Percentiles rank a stretch among this genome's conserved stretches.
Evolutionary conservation across 37 sponge, comb jelly and placozoan genomes (phyloP).

Genomic region (Beroe forskalii): DNA sequence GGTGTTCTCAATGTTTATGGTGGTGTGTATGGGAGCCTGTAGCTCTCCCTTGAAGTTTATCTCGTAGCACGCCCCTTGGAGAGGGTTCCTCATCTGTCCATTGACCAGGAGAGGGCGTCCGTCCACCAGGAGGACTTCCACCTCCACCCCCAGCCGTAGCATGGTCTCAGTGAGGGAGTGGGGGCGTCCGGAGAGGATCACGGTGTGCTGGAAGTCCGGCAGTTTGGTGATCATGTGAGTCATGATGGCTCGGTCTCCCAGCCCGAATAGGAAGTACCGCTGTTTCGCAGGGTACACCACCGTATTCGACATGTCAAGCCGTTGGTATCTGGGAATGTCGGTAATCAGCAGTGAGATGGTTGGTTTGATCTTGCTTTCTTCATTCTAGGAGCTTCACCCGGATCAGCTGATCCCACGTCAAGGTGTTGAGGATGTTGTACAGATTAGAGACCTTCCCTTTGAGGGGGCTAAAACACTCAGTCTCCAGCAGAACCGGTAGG

Average conservation of each 20-base stretch:
- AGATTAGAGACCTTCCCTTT: slow-evolving; percentile 3
- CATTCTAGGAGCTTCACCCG: not conserved
- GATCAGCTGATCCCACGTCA: not conserved
- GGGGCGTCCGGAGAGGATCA: not conserved
- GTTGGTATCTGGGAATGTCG: slow-evolving; percentile 19
- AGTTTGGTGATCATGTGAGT: not conserved
- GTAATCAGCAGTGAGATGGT: not conserved
- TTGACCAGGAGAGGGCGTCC: not conserved
- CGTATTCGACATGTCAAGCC: not conserved
- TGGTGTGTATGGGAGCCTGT: not conserved
- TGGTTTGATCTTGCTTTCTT: no score
- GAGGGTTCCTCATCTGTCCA: not conserved
- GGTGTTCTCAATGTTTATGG: not conserved
- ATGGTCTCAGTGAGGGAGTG: not conserved
- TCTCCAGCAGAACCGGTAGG: not conserved
- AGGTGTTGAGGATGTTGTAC: not conserved
- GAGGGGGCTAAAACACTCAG: not conserved
- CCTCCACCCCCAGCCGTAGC: not conserved
- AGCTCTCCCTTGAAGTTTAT: slow-evolving; percentile 2
- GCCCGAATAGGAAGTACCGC: not conserved
- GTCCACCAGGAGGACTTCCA: not conserved
- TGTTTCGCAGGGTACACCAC: not conserved
- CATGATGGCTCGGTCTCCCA: not conserved
- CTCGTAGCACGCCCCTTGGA: not conserved
- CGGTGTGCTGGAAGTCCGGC: slow-evolving; percentile 48